Evolutionary conservation across 2,797 vertebrate species (phyloP).

Genomic region (Argentina silus): DNA sequence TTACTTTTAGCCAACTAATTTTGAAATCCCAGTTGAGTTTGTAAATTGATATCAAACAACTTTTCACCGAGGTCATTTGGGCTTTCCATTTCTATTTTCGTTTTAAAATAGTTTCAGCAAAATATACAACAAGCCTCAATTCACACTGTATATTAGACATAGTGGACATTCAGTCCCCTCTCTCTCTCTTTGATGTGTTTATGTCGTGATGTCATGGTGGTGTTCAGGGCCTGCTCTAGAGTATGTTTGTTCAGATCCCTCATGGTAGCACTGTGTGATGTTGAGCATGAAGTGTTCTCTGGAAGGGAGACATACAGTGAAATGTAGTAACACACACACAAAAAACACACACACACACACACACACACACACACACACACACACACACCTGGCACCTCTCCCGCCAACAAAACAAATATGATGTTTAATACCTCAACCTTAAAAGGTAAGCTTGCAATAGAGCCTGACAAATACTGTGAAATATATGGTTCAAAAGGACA

Average conservation of each 20-base stretch:
- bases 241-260: neutral
- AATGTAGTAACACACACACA: slow-evolving; percentile 9
- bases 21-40: no score
- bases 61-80: neutral
- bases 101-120: no score
- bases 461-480: neutral
- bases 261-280: neutral
- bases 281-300: neutral
- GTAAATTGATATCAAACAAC: neutral
- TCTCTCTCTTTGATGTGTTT: neutral
- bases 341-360: slow-evolving; percentile 4
- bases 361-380: slow-evolving; percentile 4
- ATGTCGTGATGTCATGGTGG: neutral
- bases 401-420: neutral
- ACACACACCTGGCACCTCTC: neutral
- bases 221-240: neutral
- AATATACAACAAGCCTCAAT: neutral
- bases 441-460: neutral
- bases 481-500: neutral
- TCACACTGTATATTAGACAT: neutral
- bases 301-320: neutral
- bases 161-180: neutral
- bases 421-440: neutral
- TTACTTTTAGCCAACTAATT: no score
- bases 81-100: no score